phyloP scores from a whole-genome alignment of 2,888 invertebrate genomes.

The Netelia melanura region DNA sequence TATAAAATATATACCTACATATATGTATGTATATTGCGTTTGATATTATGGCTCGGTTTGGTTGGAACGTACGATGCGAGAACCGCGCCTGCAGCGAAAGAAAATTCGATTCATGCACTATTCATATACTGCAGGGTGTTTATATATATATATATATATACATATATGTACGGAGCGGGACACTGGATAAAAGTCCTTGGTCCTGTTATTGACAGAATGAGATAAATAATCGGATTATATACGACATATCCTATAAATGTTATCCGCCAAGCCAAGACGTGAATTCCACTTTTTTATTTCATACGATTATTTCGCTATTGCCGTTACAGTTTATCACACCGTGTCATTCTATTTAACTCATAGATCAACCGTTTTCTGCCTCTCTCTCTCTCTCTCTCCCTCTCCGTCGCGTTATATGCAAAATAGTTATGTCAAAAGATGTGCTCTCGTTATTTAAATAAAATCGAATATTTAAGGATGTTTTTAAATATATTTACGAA shows the following conservation, averaged over 20 bases:
- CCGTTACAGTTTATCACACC: not conserved
- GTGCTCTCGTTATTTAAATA: too few relatives aligned
- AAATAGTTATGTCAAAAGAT: too few relatives aligned
- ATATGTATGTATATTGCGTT: too few relatives aligned
- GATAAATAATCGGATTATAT: constrained; percentile 44
- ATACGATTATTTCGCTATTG: not conserved
- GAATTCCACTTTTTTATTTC: not conserved
- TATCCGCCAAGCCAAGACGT: not conserved
- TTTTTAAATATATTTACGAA: too few relatives aligned
- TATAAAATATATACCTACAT: too few relatives aligned
- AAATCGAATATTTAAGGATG: too few relatives aligned
- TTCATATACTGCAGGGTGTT: constrained; percentile 32
- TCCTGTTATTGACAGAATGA: constrained; percentile 40
- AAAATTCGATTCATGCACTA: constrained; percentile 59
- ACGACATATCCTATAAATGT: constrained; percentile 10
- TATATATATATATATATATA: not conserved
- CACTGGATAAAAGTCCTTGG: constrained; percentile 49
- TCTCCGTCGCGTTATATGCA: too few relatives aligned
- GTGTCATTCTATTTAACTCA: not conserved
- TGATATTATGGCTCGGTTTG: not conserved
- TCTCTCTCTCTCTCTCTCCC: too few relatives aligned
- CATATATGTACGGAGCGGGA: not conserved
- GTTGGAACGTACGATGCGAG: not conserved
- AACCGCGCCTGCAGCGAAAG: constrained; percentile 32
- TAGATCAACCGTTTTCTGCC: not conserved